A percentile compares a stretch with the other conserved stretches of the same genome.
Conservation (phyloP, 2,113 vertebrate genomes). For the Sylvia atricapilla region DNA sequence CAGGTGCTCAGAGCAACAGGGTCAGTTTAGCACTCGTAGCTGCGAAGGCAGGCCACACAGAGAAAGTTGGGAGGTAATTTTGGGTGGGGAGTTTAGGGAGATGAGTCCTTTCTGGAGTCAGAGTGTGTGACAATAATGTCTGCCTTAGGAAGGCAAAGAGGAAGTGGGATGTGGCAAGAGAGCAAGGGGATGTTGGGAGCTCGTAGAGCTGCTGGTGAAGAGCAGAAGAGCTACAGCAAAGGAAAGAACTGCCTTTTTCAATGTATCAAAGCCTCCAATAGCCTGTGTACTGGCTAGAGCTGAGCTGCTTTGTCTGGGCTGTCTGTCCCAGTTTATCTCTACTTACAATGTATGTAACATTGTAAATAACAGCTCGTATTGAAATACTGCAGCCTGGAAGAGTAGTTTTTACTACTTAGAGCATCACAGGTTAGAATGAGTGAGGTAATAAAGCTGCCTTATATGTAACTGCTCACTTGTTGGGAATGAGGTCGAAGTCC, state of each 20-base stretch:
- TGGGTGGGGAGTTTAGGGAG: neutral
- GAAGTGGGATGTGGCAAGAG: rapidly evolving
- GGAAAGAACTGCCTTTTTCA: rapidly evolving
- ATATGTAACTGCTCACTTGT: neutral
- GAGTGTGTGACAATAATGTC: neutral
- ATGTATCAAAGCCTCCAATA: neutral
- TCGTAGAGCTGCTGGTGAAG: rapidly evolving
- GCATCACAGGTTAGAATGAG: neutral
- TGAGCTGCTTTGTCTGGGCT: neutral
- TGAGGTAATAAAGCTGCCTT: neutral
- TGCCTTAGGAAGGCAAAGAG: neutral
- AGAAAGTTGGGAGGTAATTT: neutral
- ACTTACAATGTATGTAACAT: neutral
- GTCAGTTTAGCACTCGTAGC: rapidly evolving
- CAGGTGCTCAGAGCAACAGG: rapidly evolving
- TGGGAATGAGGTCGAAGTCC: neutral
- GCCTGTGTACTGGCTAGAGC: neutral
- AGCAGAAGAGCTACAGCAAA: neutral
- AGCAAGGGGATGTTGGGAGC: rapidly evolving
- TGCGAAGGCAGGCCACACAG: rapidly evolving
- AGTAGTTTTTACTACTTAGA: neutral
- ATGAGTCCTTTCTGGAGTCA: rapidly evolving
- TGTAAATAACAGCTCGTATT: neutral
- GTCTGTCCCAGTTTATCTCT: neutral
- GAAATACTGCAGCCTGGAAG: neutral